phyloP scores from a whole-genome alignment of 2,888 invertebrate species.

The Parapristionchus giblindavisi region DNA sequence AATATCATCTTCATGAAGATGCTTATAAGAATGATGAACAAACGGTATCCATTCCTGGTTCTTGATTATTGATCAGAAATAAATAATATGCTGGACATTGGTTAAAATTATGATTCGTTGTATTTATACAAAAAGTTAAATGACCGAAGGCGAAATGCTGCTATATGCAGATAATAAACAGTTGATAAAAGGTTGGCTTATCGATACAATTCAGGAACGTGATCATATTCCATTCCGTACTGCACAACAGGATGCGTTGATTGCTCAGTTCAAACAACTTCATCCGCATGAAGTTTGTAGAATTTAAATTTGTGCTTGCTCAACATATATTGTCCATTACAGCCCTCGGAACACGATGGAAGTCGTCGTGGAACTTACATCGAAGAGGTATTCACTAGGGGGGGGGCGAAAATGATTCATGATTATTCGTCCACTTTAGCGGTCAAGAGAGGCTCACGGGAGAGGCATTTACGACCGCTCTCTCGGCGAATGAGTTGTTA shows the following conservation, averaged over 20 bases:
- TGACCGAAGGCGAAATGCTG: too few species aligned
- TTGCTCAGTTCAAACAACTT: conserved; percentile 31
- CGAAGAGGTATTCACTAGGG: conserved; percentile 37
- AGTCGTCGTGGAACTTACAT: conserved; percentile 34
- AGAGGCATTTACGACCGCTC: too few species aligned
- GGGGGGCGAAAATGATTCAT: background rate
- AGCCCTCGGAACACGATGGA: conserved; percentile 21
- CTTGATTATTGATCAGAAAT: too few species aligned
- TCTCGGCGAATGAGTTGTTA: background rate
- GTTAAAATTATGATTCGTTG: too few species aligned
- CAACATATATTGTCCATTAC: too few species aligned
- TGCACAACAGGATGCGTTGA: conserved; percentile 20
- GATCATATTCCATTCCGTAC: conserved; percentile 21
- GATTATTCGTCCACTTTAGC: background rate
- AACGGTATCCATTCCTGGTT: too few species aligned
- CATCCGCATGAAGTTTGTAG: background rate
- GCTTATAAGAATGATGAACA: background rate
- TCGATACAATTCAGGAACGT: background rate
- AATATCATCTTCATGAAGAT: conserved; percentile 20
- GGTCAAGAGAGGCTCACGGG: background rate
- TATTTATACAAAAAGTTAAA: too few species aligned
- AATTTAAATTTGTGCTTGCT: too few species aligned
- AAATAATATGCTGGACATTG: too few species aligned
- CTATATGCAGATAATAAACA: too few species aligned
- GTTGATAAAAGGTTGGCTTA: too few species aligned